Evolutionary conservation across 2,113 vertebrate genomes (phyloP), one percentile per base, ranked within the genome.

Genomic region (Prunella himalayana): DNA sequence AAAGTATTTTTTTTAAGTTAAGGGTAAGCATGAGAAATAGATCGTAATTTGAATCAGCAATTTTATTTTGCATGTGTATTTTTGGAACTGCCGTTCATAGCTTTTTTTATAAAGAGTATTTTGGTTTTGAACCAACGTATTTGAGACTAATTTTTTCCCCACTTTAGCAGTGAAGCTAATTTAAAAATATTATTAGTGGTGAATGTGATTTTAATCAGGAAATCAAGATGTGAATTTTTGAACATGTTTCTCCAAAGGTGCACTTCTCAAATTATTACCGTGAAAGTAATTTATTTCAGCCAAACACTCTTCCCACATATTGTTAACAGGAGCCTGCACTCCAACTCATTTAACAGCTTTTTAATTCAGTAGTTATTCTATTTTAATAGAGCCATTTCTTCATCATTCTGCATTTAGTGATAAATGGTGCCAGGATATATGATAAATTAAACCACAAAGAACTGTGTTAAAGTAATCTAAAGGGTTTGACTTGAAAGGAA

Each of bases 301-400:
- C 96, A 98, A 98, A 98, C 97, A 98, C 93, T 80, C 97, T 97
- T 98, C 92, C 97, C 96, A 97, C 97, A 94, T 97, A 98, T 98
- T 98, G 97, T 98, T 97, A 98, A 97, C 97, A 91, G 94, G 91
- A 90, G 95, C 97, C 83, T 97, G 96, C 96, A 96, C 97, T 97
- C 97, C 96, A 98, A 97, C 96, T 97, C 97, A 98, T 98, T 98
- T 98, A 98, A 97, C 97, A 93, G 96, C 97, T 97, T 98, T 98
- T 98, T 98, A 98, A 98, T 98, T 98, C 98, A 98, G 95, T 96
- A 97, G 98, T 98, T 98, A 98, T 98, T 98, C 94, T 91, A 94
- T 97, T 98, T 98, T 98, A 98, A 98, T 98, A 97, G 98, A 98
- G 96, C 97, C 96, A 97, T 98, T 98, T 98, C 98, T 98, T 98